Conservation (phyloP, 2,797 vertebrate genomes). For the Fistularia commersonii region DNA sequence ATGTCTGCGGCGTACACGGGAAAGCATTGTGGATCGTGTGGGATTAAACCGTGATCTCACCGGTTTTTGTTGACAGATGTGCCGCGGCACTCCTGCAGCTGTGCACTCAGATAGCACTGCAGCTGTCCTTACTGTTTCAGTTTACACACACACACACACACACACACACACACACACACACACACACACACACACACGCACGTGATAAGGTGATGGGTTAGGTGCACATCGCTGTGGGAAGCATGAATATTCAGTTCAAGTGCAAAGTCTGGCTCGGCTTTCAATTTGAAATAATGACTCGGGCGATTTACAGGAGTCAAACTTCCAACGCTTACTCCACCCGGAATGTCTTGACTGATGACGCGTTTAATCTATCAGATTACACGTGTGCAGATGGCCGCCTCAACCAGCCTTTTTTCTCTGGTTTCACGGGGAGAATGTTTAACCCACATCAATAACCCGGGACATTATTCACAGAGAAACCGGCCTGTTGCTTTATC, state of each 20-base stretch:
- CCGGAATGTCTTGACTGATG: constrained; percentile 30
- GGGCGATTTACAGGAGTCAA: background rate
- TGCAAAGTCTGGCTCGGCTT: background rate
- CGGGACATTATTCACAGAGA: constrained; percentile 33
- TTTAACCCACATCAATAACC: constrained; percentile 46
- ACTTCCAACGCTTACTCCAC: constrained; percentile 7
- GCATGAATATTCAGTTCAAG: constrained; percentile 15
- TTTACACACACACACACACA: constrained; percentile 41
- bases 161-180: constrained; percentile 19
- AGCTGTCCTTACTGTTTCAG: constrained; percentile 67
- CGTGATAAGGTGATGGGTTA: constrained; percentile 27
- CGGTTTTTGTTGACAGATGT: constrained; percentile 64
- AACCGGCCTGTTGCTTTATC: constrained; percentile 26
- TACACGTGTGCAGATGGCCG: constrained; percentile 71
- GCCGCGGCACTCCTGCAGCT: constrained; percentile 56
- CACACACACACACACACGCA: constrained; percentile 13
- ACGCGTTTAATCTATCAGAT: constrained; percentile 60
- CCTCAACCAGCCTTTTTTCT: constrained; percentile 45
- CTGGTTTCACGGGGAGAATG: constrained; percentile 50
- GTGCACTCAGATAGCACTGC: constrained; percentile 58
- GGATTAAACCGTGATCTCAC: constrained; percentile 51
- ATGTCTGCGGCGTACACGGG: constrained; percentile 25
- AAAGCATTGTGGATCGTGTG: constrained; percentile 25
- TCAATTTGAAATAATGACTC: background rate
- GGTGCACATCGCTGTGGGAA: constrained; percentile 2